Conservation (phyloP, 2,888 invertebrate genomes). For the Morpho achilles region DNA sequence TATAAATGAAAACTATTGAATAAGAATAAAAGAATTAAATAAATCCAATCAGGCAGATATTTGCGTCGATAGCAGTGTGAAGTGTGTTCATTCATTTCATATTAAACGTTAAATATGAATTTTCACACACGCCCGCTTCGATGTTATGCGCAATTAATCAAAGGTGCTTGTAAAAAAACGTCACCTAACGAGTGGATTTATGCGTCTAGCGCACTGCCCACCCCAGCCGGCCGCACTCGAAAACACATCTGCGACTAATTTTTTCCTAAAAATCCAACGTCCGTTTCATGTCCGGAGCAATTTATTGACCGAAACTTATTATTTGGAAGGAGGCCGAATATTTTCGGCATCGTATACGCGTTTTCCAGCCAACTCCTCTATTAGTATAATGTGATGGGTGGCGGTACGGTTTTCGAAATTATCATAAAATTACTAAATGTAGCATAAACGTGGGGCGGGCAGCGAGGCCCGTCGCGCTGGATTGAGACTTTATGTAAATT, state of each 20-base stretch:
- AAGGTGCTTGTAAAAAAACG: constrained; percentile 57
- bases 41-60: constrained; percentile 6
- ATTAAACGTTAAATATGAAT: constrained; percentile 42
- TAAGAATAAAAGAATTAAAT: not conserved
- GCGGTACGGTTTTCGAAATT: constrained; percentile 77
- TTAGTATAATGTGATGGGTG: constrained; percentile 80
- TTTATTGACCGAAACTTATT: constrained; percentile 74
- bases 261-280: constrained; percentile 62
- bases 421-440: constrained; percentile 80
- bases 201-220: constrained; percentile 59
- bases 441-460: constrained; percentile 78
- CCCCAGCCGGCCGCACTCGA: constrained; percentile 52
- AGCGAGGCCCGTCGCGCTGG: constrained; percentile 68
- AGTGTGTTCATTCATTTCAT: constrained; percentile 1
- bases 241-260: constrained; percentile 78
- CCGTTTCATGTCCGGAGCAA: constrained; percentile 61
- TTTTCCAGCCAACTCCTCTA: constrained; percentile 67
- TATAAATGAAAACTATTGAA: too few species aligned
- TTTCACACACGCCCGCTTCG: constrained; percentile 56
- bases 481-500: constrained; percentile 80
- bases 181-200: constrained; percentile 67
- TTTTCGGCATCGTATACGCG: constrained; percentile 53
- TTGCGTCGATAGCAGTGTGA: constrained; percentile 2
- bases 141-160: constrained; percentile 73
- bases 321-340: constrained; percentile 66